Evolutionary conservation across 2,888 invertebrate genomes (phyloP).

Genomic region (Agapostemon virescens): DNA sequence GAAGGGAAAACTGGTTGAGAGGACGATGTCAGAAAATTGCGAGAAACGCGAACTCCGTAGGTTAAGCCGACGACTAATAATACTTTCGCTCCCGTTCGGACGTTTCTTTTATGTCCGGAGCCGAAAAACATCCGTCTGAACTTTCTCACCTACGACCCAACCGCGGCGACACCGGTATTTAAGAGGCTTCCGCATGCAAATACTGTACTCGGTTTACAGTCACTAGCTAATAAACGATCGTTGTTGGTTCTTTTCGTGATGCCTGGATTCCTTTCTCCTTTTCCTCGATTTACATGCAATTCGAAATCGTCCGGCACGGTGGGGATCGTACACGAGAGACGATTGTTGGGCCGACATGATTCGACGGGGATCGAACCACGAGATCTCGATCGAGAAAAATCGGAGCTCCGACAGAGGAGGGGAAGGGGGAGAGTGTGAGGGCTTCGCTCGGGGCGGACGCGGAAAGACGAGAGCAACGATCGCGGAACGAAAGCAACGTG

Average conservation of each 20-base stretch:
- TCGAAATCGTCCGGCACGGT: not conserved
- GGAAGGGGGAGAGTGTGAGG: not conserved
- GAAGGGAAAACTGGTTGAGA: not conserved
- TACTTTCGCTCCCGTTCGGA: not conserved
- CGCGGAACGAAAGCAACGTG: slow-evolving; percentile 41
- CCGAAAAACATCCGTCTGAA: slow-evolving; percentile 8
- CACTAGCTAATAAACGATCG: slow-evolving; percentile 59
- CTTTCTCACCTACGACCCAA: slow-evolving; percentile 28
- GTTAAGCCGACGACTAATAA: slow-evolving; percentile 12
- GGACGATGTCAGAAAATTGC: not conserved
- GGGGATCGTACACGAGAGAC: not conserved
- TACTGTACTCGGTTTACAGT: slow-evolving; percentile 52
- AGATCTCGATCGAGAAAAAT: not conserved
- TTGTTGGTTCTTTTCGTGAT: slow-evolving; percentile 45
- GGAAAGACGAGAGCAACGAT: slow-evolving; percentile 20
- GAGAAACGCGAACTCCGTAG: slow-evolving; percentile 13
- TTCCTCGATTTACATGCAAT: not conserved
- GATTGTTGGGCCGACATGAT: not conserved
- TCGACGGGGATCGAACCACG: not conserved
- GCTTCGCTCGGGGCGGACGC: not conserved
- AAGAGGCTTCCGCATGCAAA: slow-evolving; percentile 35
- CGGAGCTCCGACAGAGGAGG: not conserved
- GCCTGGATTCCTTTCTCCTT: slow-evolving; percentile 22
- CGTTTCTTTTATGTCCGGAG: not conserved
- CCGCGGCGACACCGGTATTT: slow-evolving; percentile 31